phyloP scores from a whole-genome alignment of 2,888 invertebrate genomes.

The Clitarchus hookeri region DNA sequence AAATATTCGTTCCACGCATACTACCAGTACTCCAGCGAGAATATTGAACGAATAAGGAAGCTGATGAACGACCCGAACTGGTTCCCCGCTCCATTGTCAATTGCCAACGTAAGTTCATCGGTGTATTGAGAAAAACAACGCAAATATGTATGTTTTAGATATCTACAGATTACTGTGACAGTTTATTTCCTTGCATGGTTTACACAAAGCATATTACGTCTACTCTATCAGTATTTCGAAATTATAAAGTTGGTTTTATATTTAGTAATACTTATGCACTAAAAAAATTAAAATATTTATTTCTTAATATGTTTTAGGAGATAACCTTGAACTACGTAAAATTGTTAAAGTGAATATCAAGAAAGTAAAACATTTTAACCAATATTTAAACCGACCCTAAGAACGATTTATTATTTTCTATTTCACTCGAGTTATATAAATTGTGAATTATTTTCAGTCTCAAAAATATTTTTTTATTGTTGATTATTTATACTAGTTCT shows the following conservation, averaged over 20 bases:
- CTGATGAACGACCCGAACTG: slow-evolving; percentile 64
- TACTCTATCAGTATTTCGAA: background rate
- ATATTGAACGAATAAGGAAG: slow-evolving; percentile 62
- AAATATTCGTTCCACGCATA: slow-evolving; percentile 70
- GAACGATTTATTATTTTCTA: too few relatives aligned
- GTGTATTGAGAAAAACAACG: background rate
- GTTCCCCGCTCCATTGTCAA: slow-evolving; percentile 65
- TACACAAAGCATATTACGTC: background rate
- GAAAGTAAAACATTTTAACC: too few relatives aligned
- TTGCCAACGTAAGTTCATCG: slow-evolving; percentile 65
- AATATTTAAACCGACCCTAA: too few relatives aligned
- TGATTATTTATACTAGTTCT: too few relatives aligned
- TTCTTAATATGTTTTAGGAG: too few relatives aligned
- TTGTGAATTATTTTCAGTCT: too few relatives aligned
- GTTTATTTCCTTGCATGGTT: background rate
- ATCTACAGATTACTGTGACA: background rate
- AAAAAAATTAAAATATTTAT: too few relatives aligned
- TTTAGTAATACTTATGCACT: too few relatives aligned
- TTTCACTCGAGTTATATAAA: too few relatives aligned
- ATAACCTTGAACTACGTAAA: too few relatives aligned
- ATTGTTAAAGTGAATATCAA: too few relatives aligned
- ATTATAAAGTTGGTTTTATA: background rate
- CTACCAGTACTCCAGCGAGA: slow-evolving; percentile 65
- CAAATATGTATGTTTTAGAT: background rate
- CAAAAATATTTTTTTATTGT: too few relatives aligned